Evolutionary conservation across 2,888 invertebrate species (phyloP).

Genomic region (Morpho achilles): DNA sequence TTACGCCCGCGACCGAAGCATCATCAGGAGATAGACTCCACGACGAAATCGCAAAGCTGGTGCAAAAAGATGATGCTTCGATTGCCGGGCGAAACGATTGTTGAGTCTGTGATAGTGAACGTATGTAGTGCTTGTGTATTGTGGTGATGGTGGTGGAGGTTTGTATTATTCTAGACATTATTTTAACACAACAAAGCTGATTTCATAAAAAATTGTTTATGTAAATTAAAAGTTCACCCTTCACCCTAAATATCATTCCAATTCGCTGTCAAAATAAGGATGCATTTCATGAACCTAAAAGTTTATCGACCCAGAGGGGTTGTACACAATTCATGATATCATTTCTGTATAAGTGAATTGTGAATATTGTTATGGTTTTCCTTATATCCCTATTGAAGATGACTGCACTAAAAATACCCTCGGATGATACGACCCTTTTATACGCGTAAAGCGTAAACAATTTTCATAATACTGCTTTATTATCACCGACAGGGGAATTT

Average conservation of each 20-base stretch:
- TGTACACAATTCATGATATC: conserved; percentile 13
- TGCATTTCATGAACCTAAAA: neutral
- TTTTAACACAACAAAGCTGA: no score
- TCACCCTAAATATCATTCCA: no score
- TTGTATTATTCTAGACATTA: no score
- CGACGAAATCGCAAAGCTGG: no score
- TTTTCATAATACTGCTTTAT: conserved; percentile 64
- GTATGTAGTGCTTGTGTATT: no score
- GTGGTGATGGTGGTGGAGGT: no score
- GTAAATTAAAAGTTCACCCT: no score
- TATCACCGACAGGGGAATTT: conserved; percentile 49
- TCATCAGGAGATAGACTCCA: no score
- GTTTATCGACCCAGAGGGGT: neutral
- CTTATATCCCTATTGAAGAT: conserved; percentile 60
- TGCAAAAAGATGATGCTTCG: no score
- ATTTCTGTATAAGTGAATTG: conserved; percentile 17
- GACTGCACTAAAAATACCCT: conserved; percentile 40
- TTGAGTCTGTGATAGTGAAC: no score
- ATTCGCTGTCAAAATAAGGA: conserved; percentile 1
- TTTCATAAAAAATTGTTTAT: neutral
- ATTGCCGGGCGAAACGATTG: no score
- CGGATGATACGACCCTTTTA: conserved; percentile 22
- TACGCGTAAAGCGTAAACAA: conserved; percentile 43
- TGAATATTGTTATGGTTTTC: conserved; percentile 6
- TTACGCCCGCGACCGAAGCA: no score